Conservation (phyloP, 2,797 vertebrate genomes). For the Neopelma chrysocephalum region DNA sequence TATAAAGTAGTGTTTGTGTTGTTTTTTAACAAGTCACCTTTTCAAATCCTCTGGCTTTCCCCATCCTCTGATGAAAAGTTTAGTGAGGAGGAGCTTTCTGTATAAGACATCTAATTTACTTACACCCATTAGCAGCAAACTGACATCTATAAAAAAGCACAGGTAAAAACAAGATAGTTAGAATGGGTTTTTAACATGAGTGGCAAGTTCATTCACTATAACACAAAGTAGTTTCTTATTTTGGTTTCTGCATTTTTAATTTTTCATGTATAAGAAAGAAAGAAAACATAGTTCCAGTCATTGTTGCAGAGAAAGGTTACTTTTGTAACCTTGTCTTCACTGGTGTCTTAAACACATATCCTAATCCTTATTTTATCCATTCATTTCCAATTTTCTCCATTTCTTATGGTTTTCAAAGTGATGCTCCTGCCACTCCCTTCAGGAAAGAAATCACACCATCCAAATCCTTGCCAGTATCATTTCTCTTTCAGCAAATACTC, state of each 20-base stretch:
- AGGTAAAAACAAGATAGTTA: neutral
- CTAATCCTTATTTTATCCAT: neutral
- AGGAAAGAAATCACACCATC: neutral
- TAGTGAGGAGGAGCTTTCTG: conserved; percentile 93
- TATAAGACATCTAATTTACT: conserved; percentile 96
- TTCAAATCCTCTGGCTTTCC: conserved; percentile 96
- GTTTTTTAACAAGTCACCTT: conserved; percentile 76
- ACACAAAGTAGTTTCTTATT: neutral
- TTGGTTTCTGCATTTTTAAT: neutral
- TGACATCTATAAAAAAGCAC: conserved; percentile 77
- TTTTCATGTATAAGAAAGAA: neutral
- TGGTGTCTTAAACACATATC: neutral
- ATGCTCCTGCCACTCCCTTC: neutral
- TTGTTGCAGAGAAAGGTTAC: neutral
- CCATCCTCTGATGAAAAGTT: conserved; percentile 98
- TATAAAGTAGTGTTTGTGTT: neutral
- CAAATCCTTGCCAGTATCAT: neutral
- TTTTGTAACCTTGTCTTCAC: neutral
- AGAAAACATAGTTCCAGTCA: neutral
- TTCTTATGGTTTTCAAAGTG: neutral
- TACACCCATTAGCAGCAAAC: conserved; percentile 87
- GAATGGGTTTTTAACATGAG: neutral
- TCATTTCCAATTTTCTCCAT: neutral
- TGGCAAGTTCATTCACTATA: neutral
- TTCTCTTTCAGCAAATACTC: neutral